Conservation (phyloP, 1,140 invertebrate genomes). For the Steinernema feltiae region DNA sequence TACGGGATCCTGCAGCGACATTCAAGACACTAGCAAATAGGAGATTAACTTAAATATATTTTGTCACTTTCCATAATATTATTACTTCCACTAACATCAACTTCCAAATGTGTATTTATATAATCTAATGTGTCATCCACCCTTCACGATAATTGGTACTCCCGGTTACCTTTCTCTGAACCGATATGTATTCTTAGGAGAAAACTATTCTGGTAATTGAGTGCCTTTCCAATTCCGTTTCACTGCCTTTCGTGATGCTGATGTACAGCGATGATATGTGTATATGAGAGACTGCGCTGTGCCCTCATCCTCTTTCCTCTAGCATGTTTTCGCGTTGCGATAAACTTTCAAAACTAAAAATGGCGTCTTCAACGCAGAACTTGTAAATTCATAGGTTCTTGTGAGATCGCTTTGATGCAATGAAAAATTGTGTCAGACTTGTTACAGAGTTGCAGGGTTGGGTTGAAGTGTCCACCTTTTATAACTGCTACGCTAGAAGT, state of each 20-base stretch:
- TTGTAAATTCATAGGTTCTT: too few species aligned
- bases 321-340: not conserved
- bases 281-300: not conserved
- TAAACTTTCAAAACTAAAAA: not conserved
- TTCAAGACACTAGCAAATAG: not conserved
- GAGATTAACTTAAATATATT: not conserved
- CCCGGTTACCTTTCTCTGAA: not conserved
- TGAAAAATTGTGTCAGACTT: too few species aligned
- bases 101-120: not conserved
- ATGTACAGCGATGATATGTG: not conserved
- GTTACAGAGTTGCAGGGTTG: too few species aligned
- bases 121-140: not conserved
- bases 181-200: not conserved
- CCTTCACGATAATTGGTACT: not conserved
- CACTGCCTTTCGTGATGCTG: not conserved
- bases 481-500: too few species aligned
- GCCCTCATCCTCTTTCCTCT: not conserved
- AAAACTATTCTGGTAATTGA: not conserved
- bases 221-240: not conserved
- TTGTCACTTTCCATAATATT: not conserved
- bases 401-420: too few species aligned
- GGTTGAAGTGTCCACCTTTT: too few species aligned
- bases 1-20: not conserved
- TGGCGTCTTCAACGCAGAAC: too few species aligned
- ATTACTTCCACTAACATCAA: not conserved